Evolutionary conservation across 2,113 vertebrate genomes (phyloP).

Genomic region (Agapornis roseicollis): DNA sequence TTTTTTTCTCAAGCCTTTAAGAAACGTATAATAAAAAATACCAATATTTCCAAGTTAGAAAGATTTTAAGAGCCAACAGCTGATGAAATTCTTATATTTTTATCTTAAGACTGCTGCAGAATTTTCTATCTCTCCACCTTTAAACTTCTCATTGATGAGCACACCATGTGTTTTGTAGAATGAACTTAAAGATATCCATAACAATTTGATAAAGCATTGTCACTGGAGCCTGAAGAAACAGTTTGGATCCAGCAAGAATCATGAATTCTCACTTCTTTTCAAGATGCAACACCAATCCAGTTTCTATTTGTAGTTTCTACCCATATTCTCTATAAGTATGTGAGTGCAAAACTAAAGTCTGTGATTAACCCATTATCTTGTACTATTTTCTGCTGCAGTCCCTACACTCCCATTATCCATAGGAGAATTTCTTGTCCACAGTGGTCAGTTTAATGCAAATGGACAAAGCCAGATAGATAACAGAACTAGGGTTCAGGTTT

Average conservation of each 20-base stretch:
- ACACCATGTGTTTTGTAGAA: background rate
- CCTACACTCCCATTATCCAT: background rate
- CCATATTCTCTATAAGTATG: background rate
- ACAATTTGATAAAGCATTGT: background rate
- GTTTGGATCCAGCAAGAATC: background rate
- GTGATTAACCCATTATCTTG: background rate
- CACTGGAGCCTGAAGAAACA: background rate
- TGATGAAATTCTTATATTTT: background rate
- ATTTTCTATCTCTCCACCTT: background rate
- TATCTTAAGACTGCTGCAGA: background rate
- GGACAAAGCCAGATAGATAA: background rate
- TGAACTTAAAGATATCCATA: background rate
- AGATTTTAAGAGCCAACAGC: background rate
- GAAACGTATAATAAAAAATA: background rate
- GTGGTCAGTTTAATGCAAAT: background rate
- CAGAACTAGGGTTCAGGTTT: background rate
- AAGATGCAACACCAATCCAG: background rate
- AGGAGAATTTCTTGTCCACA: background rate
- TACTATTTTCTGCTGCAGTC: background rate
- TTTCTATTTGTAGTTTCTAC: background rate
- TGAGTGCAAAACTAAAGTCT: background rate
- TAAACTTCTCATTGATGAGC: background rate
- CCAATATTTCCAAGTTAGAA: background rate
- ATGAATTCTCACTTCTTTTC: background rate
- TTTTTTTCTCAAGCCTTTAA: background rate